A percentile compares a stretch with the other conserved stretches of the same genome.
Evolutionary conservation across 2,888 invertebrate genomes (phyloP).

Genomic region (Cerceris ruficornis): DNA sequence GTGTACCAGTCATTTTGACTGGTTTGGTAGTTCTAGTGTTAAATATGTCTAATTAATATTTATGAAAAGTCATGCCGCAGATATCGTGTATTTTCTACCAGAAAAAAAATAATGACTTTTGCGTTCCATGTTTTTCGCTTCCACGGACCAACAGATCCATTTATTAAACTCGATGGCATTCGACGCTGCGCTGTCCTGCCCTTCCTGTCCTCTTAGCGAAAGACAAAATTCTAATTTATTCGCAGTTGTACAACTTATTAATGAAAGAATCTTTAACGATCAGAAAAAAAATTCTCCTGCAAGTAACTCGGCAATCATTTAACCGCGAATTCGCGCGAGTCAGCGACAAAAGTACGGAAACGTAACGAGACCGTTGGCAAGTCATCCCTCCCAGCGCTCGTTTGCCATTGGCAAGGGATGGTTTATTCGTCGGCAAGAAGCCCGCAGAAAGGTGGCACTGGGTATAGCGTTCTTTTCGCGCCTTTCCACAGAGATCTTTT

Average conservation of each 20-base stretch:
- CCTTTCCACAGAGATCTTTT: constrained; percentile 73
- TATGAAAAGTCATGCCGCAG: no score
- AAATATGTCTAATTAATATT: no score
- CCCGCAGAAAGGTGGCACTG: constrained; percentile 2
- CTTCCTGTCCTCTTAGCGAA: no score
- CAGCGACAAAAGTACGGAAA: neutral
- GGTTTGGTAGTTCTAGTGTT: no score
- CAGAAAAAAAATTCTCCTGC: neutral
- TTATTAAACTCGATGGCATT: constrained; percentile 24
- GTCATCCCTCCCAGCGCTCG: constrained; percentile 28
- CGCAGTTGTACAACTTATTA: no score
- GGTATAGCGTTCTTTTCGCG: constrained; percentile 53
- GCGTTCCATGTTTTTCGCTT: neutral
- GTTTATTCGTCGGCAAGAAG: constrained; percentile 28
- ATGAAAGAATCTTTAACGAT: neutral
- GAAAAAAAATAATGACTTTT: neutral
- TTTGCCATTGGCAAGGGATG: neutral
- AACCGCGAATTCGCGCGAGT: neutral
- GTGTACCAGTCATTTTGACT: no score
- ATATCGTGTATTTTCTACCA: no score
- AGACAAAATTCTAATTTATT: no score
- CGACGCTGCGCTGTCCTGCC: no score
- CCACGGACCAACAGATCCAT: neutral
- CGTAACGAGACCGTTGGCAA: neutral
- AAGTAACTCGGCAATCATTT: neutral